A percentile compares a stretch with the other conserved stretches of the same genome.
These are phyloP conservation scores for Heteractis magnifica DNA, from an alignment of 92 coral and sea anemone species.

Conservation along the genomic window DNA sequence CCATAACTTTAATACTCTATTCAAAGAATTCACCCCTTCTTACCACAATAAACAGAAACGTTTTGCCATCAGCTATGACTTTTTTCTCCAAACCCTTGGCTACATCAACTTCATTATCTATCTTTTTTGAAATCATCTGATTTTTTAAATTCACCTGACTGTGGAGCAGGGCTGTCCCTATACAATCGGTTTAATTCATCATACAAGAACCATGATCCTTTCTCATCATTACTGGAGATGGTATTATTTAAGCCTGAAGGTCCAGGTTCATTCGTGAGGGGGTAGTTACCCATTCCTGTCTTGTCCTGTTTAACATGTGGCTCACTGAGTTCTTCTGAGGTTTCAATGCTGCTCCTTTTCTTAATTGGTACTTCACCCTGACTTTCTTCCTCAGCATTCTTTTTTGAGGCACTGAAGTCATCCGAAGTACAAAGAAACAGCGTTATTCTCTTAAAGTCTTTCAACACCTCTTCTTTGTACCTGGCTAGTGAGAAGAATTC, in stretches of 20 bases:
- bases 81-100: constrained; percentile 31
- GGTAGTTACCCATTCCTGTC: background rate
- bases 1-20: constrained; percentile 58
- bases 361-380: background rate
- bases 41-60: constrained; percentile 49
- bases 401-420: constrained; percentile 7
- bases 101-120: constrained; percentile 33
- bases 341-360: background rate
- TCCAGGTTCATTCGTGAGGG: background rate
- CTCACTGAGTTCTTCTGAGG: background rate
- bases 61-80: constrained; percentile 37
- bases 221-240: background rate
- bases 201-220: constrained; percentile 23
- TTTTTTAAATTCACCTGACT: background rate
- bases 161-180: constrained; percentile 17
- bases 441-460: constrained; percentile 28
- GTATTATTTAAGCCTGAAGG: constrained; percentile 5
- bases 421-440: constrained; percentile 21
- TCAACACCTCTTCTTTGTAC: constrained; percentile 11
- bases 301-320: background rate
- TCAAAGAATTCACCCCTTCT: constrained; percentile 65
- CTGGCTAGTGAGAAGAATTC: constrained; percentile 40
- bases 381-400: constrained; percentile 10
- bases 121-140: background rate
- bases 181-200: constrained; percentile 38